These are phyloP conservation scores for Anarsia innoxiella DNA, from an alignment of 2,888 invertebrate species.

Conservation along the genomic window DNA sequence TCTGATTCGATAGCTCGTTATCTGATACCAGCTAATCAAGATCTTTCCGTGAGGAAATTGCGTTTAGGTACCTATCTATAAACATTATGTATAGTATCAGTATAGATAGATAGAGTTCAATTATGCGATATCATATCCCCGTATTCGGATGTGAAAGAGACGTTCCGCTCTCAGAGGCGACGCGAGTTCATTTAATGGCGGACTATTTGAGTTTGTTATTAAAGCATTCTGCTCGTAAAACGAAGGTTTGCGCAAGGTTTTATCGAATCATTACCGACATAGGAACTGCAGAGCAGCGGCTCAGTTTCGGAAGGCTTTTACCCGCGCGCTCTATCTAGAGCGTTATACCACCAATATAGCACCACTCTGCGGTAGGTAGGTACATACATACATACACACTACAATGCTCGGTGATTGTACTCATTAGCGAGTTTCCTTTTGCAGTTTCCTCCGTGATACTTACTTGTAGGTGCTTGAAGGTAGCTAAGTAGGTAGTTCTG, in stretches of 20 bases:
- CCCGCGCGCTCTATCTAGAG: background rate
- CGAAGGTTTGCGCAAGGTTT: slow-evolving; percentile 12
- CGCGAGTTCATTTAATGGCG: slow-evolving; percentile 4
- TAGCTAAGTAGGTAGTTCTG: background rate
- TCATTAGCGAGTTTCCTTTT: slow-evolving; percentile 11
- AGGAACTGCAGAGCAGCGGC: too few species aligned
- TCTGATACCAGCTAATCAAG: too few species aligned
- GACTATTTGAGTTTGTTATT: slow-evolving; percentile 11
- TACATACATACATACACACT: background rate
- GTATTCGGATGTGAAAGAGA: too few species aligned
- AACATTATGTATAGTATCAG: too few species aligned
- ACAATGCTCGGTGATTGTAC: slow-evolving; percentile 9
- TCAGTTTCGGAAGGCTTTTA: slow-evolving; percentile 3
- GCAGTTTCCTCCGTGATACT: slow-evolving; percentile 2
- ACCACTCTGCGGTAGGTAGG: too few species aligned
- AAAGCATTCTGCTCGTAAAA: slow-evolving; percentile 10
- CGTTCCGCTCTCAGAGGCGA: background rate
- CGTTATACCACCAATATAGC: too few species aligned
- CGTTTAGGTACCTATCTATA: too few species aligned
- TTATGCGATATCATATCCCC: too few species aligned
- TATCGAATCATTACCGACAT: slow-evolving; percentile 13
- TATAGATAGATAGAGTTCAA: too few species aligned
- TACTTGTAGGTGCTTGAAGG: too few species aligned
- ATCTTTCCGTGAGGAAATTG: too few species aligned
- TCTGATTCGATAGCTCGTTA: too few species aligned